phyloP scores from a whole-genome alignment of 2,888 invertebrate genomes.

The Norana najaformis region DNA sequence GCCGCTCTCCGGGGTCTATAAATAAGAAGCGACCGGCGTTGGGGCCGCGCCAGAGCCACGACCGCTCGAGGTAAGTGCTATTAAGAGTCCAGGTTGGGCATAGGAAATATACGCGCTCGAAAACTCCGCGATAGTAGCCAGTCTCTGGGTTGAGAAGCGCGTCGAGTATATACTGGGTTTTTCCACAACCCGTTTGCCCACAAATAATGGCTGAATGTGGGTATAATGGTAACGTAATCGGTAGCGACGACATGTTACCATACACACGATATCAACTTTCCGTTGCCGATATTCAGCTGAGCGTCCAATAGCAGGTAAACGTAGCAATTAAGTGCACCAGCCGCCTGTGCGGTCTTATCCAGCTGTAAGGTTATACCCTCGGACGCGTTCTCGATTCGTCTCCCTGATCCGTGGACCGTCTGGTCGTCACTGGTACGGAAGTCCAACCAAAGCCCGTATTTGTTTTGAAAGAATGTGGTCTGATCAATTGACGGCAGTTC shows the following conservation, averaged over 20 bases:
- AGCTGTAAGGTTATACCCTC: neutral
- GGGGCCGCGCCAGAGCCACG: too few relatives aligned
- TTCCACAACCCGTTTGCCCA: slow-evolving; percentile 37
- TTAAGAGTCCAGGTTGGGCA: slow-evolving; percentile 33
- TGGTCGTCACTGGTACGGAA: neutral
- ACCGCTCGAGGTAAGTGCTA: slow-evolving; percentile 22
- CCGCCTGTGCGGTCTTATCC: neutral
- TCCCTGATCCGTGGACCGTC: neutral
- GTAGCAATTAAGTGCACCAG: neutral
- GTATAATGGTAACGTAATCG: neutral
- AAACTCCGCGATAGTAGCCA: slow-evolving; percentile 30
- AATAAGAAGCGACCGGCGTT: slow-evolving; percentile 9
- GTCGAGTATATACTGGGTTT: slow-evolving; percentile 36
- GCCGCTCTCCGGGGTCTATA: slow-evolving; percentile 30
- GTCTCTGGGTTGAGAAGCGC: slow-evolving; percentile 26
- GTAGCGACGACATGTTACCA: neutral
- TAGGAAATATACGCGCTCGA: slow-evolving; percentile 35
- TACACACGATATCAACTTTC: neutral
- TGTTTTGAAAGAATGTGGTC: neutral
- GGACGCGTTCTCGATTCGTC: neutral
- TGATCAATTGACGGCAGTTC: neutral
- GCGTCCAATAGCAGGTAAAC: neutral
- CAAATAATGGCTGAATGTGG: slow-evolving; percentile 34
- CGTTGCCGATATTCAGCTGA: neutral
- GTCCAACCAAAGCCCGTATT: neutral